A percentile compares a stretch with the other conserved stretches of the same genome.
These are phyloP conservation scores for Cryptotermes secundus DNA, from an alignment of 1,140 invertebrate species.

Conservation along the genomic window DNA sequence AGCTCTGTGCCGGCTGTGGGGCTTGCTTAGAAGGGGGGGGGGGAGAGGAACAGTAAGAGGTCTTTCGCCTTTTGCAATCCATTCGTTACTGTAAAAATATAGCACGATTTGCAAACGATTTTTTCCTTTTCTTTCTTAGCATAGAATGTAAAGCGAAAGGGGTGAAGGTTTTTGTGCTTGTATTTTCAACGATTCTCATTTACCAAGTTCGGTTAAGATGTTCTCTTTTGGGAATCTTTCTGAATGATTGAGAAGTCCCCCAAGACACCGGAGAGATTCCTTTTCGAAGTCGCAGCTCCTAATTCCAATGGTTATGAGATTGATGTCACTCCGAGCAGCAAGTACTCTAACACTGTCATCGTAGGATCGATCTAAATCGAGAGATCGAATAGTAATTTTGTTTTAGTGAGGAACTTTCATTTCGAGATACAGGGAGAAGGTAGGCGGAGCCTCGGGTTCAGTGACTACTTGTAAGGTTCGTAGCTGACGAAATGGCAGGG, in stretches of 20 bases:
- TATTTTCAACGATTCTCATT: background rate
- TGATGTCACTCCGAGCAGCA: background rate
- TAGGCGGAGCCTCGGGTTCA: too few relatives aligned
- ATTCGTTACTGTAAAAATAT: slow-evolving; percentile 1
- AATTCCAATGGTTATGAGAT: background rate
- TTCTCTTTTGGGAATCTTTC: background rate
- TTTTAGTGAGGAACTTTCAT: too few relatives aligned
- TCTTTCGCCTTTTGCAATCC: background rate
- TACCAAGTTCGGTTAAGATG: background rate
- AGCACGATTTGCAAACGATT: background rate
- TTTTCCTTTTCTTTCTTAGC: too few relatives aligned
- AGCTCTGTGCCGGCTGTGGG: background rate
- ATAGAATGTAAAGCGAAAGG: background rate
- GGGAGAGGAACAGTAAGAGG: background rate
- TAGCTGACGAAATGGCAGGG: too few relatives aligned
- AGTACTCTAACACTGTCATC: too few relatives aligned
- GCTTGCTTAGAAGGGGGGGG: background rate
- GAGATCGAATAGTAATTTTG: too few relatives aligned
- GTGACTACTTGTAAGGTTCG: too few relatives aligned
- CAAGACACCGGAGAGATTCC: background rate
- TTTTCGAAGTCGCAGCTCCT: background rate
- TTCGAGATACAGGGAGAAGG: too few relatives aligned
- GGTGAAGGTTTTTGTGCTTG: background rate
- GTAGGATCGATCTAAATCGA: too few relatives aligned
- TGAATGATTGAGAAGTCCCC: background rate